Evolutionary conservation across 2,888 invertebrate species (phyloP), one percentile per base, ranked within the genome.

Genomic region (Drosophila rubida): DNA sequence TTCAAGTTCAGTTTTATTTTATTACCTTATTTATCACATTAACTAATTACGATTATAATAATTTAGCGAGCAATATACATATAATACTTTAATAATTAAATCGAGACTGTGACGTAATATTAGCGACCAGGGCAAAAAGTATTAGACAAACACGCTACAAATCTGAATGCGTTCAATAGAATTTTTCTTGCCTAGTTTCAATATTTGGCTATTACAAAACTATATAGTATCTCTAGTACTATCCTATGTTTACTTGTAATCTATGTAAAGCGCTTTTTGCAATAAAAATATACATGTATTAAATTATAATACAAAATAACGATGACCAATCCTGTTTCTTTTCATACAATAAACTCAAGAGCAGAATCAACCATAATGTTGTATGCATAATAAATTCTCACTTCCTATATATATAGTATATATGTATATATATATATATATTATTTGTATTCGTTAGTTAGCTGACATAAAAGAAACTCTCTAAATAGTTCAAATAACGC

Each of bases 201-300:
- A 65, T 66, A 37, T 37, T 70, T 64, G 58, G 53, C 35, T 65
- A 58, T 50, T 70, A 42, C 35, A 46, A 41, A 42, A 58, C 11
- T 61, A 51, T 59, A 65, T 50, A 65, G 60, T 69, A 55, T 46
- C 41, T 57, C 22, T 50, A 59, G 45, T 70, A 65, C 70, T 64
- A 60, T 57, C 63, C 72, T 79, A 87, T 87, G 77, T 83, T 83
- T 83, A 86, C 55, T 69, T 87, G 70, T 85, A 82, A 80, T 75
- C 30, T 64, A 69, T 90, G 91, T 91, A 90, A 90, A 91, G 91
- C 91, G 91, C 91, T 91, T 91, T 91, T 91, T 91, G 91, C 90
- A 91, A 91, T 91, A 89, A 90, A 91, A 91, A 75, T 51, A 72
- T 88, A 90, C 90, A 91, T 91, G 89, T 75, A 54, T 46, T 75